Conservation (phyloP, 2,797 vertebrate species). For the Darevskia mixta region DNA sequence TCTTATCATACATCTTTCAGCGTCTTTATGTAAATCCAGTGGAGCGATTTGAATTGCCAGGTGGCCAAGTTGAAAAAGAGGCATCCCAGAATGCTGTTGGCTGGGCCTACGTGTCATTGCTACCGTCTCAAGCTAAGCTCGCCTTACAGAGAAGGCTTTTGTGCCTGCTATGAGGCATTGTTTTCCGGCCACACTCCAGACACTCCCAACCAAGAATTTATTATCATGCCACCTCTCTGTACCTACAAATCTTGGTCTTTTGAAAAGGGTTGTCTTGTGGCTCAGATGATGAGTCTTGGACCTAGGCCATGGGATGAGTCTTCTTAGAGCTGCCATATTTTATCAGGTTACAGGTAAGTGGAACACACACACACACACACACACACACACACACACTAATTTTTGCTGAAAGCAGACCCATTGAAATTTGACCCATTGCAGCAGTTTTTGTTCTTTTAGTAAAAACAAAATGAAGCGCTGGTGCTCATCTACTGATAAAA, state of each 20-base stretch:
- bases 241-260: not conserved
- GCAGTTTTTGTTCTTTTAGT: too few species aligned
- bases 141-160: not conserved
- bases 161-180: not conserved
- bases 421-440: too few species aligned
- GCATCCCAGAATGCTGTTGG: not conserved
- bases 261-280: not conserved
- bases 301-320: not conserved
- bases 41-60: not conserved
- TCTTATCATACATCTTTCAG: not conserved
- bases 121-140: not conserved
- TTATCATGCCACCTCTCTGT: too few species aligned
- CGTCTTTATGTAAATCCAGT: constrained; percentile 7
- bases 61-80: not conserved
- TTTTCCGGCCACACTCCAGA: not conserved
- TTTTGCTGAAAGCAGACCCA: too few species aligned
- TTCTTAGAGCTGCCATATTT: too few species aligned
- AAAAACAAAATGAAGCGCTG: too few species aligned
- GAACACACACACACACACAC: too few species aligned
- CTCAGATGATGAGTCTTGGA: not conserved
- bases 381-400: too few species aligned
- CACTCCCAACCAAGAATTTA: not conserved
- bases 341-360: too few species aligned
- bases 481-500: too few species aligned
- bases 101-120: not conserved